Conservation (phyloP, 1,140 invertebrate genomes). For the Drosophila trapezifrons region DNA sequence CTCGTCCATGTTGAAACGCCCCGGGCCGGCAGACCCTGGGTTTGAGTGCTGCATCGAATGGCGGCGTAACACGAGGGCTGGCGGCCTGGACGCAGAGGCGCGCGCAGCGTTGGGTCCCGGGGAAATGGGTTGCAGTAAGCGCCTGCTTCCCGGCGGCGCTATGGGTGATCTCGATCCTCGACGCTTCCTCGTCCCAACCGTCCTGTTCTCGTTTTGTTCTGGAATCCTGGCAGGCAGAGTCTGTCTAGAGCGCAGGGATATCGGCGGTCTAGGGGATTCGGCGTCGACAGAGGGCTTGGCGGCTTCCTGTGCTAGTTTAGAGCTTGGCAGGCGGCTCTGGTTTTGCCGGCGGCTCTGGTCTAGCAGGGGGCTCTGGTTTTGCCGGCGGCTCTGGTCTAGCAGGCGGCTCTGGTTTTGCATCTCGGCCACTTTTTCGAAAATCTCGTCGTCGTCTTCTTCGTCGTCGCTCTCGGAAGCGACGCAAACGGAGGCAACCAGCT, state of each 20-base stretch:
- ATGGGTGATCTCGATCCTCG: neutral
- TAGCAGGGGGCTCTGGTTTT: neutral
- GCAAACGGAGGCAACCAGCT: neutral
- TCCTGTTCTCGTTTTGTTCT: neutral
- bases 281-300: neutral
- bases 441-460: neutral
- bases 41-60: neutral
- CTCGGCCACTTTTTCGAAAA: too few species aligned
- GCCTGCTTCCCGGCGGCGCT: too few species aligned
- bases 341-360: neutral
- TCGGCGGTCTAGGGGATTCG: rapidly evolving
- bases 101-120: neutral
- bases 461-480: neutral
- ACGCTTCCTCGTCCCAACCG: neutral
- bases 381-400: neutral
- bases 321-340: neutral
- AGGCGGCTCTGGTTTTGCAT: neutral
- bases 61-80: neutral
- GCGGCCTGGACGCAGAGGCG: neutral
- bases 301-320: neutral
- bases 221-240: neutral
- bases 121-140: neutral
- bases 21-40: too few species aligned
- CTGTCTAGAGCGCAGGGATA: neutral
- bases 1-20: neutral